A percentile compares a stretch with the other conserved stretches of the same genome.
Conservation (phyloP, 1,140 invertebrate species). For the Zophobas morio region DNA sequence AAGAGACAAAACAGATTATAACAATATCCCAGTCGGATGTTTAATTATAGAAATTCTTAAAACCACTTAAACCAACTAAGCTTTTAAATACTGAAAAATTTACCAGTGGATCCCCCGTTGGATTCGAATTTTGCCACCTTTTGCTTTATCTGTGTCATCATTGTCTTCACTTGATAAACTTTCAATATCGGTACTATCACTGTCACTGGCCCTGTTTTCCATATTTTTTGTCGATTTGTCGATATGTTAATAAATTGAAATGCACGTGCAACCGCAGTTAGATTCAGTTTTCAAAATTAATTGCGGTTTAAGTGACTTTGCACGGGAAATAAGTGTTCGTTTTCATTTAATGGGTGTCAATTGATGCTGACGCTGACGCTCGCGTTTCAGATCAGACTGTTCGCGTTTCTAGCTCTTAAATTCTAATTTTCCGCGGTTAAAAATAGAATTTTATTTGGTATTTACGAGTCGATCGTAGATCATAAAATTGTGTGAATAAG, state of each 20-base stretch:
- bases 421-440: constrained; percentile 36
- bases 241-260: neutral
- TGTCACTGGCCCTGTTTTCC: constrained; percentile 18
- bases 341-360: constrained; percentile 3
- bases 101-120: constrained; percentile 1
- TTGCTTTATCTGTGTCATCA: constrained; percentile 9
- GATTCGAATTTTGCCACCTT: neutral
- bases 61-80: neutral
- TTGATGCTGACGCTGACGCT: neutral
- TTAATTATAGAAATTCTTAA: constrained; percentile 29
- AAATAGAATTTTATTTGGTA: constrained; percentile 30
- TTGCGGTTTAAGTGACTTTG: neutral
- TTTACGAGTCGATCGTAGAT: constrained; percentile 17
- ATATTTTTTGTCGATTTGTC: neutral
- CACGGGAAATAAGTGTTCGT: neutral
- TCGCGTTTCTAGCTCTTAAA: constrained; percentile 25
- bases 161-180: constrained; percentile 21
- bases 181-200: constrained; percentile 28
- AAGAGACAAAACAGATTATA: no score
- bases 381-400: constrained; percentile 12
- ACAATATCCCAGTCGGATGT: constrained; percentile 25
- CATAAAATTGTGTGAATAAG: constrained; percentile 1
- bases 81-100: neutral
- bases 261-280: neutral
- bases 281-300: neutral